Conservation (phyloP, 2,797 vertebrate genomes). For the Nannoperca australis region DNA sequence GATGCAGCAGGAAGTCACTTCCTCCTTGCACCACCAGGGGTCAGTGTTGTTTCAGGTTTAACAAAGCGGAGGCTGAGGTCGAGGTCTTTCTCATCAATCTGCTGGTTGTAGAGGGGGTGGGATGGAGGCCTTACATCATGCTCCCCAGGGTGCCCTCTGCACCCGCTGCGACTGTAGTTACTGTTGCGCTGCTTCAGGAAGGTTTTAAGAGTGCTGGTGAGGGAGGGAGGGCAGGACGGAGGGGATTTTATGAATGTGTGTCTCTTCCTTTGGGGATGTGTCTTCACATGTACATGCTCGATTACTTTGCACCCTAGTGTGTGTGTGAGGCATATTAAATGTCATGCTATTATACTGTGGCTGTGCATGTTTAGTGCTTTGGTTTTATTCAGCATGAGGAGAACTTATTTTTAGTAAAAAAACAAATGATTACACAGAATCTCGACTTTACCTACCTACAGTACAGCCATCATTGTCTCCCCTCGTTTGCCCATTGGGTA, state of each 20-base stretch:
- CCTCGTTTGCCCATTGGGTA: neutral
- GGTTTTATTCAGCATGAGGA: neutral
- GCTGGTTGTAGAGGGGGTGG: neutral
- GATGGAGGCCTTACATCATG: slow-evolving; percentile 48
- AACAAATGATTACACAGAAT: neutral
- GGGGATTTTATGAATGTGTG: slow-evolving; percentile 15
- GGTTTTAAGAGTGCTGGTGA: slow-evolving; percentile 34
- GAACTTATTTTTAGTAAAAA: neutral
- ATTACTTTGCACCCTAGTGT: neutral
- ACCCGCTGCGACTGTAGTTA: slow-evolving; percentile 39
- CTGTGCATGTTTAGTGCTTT: neutral
- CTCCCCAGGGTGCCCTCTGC: slow-evolving; percentile 30
- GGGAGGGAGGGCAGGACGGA: slow-evolving; percentile 35
- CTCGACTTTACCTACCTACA: neutral
- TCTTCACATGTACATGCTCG: neutral
- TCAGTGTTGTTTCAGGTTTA: slow-evolving; percentile 58
- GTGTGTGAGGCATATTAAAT: neutral
- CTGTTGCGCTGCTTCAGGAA: slow-evolving; percentile 29
- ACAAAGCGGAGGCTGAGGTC: neutral
- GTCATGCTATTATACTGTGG: neutral
- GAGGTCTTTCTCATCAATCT: neutral
- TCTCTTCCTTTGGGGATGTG: slow-evolving; percentile 20
- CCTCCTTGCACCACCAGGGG: slow-evolving; percentile 48
- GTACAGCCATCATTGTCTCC: neutral
- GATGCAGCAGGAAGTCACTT: neutral